A percentile compares a stretch with the other conserved stretches of the same genome.
Evolutionary conservation across 2,888 invertebrate species (phyloP).

Genomic region (Nyleta sp.): DNA sequence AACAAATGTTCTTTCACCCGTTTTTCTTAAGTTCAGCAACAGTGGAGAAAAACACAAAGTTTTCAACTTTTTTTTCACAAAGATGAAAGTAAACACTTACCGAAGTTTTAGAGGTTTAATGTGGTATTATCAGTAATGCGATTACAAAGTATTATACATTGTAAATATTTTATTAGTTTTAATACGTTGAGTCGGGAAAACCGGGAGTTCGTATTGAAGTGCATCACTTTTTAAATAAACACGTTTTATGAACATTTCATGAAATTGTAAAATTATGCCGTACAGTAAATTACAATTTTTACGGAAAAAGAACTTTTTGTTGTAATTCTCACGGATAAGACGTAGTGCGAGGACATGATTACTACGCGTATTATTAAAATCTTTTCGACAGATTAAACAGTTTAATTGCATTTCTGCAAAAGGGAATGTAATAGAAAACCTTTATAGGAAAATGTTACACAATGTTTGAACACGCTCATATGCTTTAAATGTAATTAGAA

Average conservation of each 20-base stretch:
- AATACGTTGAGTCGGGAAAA: not conserved
- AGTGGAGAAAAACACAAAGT: conserved; percentile 14
- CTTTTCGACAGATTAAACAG: too few species aligned
- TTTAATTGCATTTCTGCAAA: not conserved
- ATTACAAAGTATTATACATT: conserved; percentile 34
- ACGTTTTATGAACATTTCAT: too few species aligned
- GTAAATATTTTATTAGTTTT: conserved; percentile 18
- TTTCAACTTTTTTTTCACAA: conserved; percentile 30
- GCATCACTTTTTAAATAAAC: too few species aligned
- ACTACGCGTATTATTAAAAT: too few species aligned
- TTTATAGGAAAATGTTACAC: not conserved
- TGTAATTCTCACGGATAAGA: too few species aligned
- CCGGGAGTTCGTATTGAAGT: too few species aligned
- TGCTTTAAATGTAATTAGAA: conserved; percentile 36
- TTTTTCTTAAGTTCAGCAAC: conserved; percentile 19
- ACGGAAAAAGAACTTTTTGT: too few species aligned
- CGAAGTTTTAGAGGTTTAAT: conserved; percentile 29
- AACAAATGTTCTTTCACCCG: conserved; percentile 17
- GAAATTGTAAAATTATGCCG: too few species aligned
- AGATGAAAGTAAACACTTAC: conserved; percentile 32
- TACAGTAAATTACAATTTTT: too few species aligned
- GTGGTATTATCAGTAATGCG: conserved; percentile 21
- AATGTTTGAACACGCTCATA: conserved; percentile 14
- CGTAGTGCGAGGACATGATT: too few species aligned
- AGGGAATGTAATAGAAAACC: not conserved